A percentile compares a stretch with the other conserved stretches of the same genome.
phyloP scores from a whole-genome alignment of 2,113 vertebrate species.

The Anhinga rufa region DNA sequence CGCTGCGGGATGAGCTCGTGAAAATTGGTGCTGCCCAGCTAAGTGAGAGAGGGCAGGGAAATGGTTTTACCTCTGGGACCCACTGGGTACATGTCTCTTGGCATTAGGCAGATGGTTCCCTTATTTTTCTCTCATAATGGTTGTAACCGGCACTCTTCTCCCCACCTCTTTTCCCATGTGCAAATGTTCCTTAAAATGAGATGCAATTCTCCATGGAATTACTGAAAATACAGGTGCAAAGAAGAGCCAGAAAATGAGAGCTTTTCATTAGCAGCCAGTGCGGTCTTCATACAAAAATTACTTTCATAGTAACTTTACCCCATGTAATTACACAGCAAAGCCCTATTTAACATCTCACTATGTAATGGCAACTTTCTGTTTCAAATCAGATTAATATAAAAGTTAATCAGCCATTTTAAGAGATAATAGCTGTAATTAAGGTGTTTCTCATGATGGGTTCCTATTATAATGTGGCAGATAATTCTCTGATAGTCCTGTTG shows the following conservation, averaged over 20 bases:
- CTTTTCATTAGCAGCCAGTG: slow-evolving; percentile 15
- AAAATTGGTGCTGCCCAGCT: not conserved
- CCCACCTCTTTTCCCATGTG: not conserved
- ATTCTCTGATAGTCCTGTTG: not conserved
- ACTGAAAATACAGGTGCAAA: slow-evolving; percentile 21
- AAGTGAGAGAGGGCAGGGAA: not conserved
- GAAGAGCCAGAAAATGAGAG: slow-evolving; percentile 14
- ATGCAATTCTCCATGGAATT: not conserved
- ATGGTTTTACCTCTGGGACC: not conserved
- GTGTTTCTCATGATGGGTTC: not conserved
- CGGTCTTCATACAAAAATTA: not conserved
- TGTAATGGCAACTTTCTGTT: slow-evolving; percentile 30
- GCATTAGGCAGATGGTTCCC: not conserved
- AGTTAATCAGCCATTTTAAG: slow-evolving; percentile 47
- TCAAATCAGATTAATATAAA: slow-evolving; percentile 36
- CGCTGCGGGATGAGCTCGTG: not conserved
- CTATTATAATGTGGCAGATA: slow-evolving; percentile 7
- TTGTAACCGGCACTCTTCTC: not conserved
- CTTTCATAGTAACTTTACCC: not conserved
- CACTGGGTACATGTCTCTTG: not conserved
- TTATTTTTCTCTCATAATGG: not conserved
- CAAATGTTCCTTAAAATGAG: not conserved
- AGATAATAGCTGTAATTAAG: slow-evolving; percentile 56
- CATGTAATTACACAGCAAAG: slow-evolving; percentile 13
- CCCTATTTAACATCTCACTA: slow-evolving; percentile 9